Evolutionary conservation across 2,797 vertebrate species (phyloP), one percentile per base, ranked within the genome.

Genomic region (Xerus rutilus): DNA sequence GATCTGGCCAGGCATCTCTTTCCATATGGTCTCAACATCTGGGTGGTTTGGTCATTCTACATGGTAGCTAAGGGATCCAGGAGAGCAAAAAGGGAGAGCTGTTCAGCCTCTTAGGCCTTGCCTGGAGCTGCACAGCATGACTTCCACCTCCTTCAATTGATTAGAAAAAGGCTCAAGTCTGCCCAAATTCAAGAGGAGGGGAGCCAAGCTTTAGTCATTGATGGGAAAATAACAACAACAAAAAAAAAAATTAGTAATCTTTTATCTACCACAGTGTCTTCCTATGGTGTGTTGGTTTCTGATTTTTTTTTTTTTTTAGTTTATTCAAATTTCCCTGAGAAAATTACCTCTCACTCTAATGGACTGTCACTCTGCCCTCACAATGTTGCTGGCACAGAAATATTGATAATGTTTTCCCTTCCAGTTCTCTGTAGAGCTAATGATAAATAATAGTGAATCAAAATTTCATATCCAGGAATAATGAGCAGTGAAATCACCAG

Each of bases 291-390:
- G 59, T 86, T 89, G 59, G 5, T 93, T 93, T 86, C 67, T 70
- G 20, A 77, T 67, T 84, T 92, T 45, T 89, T 84, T 92, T 45
- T 89, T 92, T 59, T 54, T 64, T 39, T 18, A 90, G 14, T 96
- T 85, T 88, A 3, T 17, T 30, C 35, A 84, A 32, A 57, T 25
- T 87, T 32, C 28, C 3, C 45, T 87, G 11, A 84, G 84, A 95
- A 93, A 85, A 89, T 15, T 52, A 64, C 52, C 57, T 84, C 92
- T 87, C 28, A 10, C 43, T 76, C 91, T 83, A 39, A 32, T 57
- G 52, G 39, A 9, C 28, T 52, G 5, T 62, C 13, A 17, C 3
- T 54, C 23, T 95, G 43, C 52, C 28, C 45, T 89, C 57, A 73
- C 47, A 65, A 1, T n/a, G 59, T 83, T 67, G 9, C n/a, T 89